These are phyloP conservation scores for Netelia virgata DNA, from an alignment of 2,888 invertebrate species.

Conservation along the genomic window DNA sequence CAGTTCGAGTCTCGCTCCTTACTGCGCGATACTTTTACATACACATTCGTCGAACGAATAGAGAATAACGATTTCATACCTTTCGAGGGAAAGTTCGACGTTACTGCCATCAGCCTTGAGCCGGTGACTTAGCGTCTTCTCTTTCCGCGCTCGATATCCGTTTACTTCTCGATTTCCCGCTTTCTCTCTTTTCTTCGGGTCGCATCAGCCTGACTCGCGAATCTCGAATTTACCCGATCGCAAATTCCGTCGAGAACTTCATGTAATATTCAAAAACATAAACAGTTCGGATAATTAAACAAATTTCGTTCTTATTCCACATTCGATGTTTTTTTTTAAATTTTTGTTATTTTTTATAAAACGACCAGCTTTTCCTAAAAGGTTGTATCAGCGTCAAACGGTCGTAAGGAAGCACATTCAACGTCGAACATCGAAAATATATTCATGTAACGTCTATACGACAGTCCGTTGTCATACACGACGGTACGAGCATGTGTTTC, in stretches of 20 bases:
- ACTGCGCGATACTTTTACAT: conserved; percentile 23
- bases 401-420: neutral
- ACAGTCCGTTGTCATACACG: conserved; percentile 10
- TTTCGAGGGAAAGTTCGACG: conserved; percentile 54
- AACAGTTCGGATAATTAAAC: too few relatives aligned
- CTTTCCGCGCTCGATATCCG: neutral
- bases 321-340: too few relatives aligned
- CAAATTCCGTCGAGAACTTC: conserved; percentile 60
- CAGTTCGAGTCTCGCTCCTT: conserved; percentile 31
- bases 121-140: conserved; percentile 29
- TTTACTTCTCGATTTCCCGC: neutral
- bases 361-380: too few relatives aligned
- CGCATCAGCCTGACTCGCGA: conserved; percentile 19
- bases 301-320: too few relatives aligned
- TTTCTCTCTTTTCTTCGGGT: conserved; percentile 19
- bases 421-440: neutral
- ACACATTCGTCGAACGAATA: conserved; percentile 37
- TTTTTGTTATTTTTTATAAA: too few relatives aligned
- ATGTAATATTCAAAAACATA: conserved; percentile 4
- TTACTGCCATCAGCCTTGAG: conserved; percentile 50
- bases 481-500: conserved; percentile 18
- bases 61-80: conserved; percentile 57
- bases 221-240: conserved; percentile 29
- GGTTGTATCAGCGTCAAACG: neutral
- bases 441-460: conserved; percentile 2